Conservation (phyloP, 2,888 invertebrate genomes). For the Plebejus argus region DNA sequence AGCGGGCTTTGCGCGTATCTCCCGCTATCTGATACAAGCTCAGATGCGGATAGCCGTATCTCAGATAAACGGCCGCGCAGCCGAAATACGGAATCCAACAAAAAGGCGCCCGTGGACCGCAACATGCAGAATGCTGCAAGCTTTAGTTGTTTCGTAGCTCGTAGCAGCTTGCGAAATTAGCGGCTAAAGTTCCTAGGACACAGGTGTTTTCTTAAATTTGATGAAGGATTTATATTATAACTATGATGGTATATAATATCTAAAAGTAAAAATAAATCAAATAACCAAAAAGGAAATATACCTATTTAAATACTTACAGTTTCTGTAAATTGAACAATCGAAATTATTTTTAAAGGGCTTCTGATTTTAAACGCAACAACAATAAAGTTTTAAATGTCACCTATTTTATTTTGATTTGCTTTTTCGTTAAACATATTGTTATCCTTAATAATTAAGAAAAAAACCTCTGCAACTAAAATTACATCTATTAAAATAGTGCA, state of each 20-base stretch:
- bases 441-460: neutral
- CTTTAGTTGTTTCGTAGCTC: neutral
- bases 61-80: conserved; percentile 70
- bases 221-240: neutral
- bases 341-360: neutral
- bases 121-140: conserved; percentile 47
- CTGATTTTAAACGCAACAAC: neutral
- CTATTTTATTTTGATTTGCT: neutral
- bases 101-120: conserved; percentile 61
- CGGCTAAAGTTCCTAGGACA: no score
- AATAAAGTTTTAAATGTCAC: neutral
- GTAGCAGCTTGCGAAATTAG: no score
- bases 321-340: no score
- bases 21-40: conserved; percentile 61
- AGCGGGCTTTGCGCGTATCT: conserved; percentile 56
- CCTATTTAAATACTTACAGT: no score
- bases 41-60: conserved; percentile 72
- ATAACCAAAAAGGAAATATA: no score
- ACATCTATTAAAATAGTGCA: conserved; percentile 36
- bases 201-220: no score
- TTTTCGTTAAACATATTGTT: no score
- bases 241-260: neutral
- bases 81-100: conserved; percentile 73
- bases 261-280: no score
- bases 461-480: neutral